Conservation (phyloP, 2,113 vertebrate genomes). For the Actinemys pallida region DNA sequence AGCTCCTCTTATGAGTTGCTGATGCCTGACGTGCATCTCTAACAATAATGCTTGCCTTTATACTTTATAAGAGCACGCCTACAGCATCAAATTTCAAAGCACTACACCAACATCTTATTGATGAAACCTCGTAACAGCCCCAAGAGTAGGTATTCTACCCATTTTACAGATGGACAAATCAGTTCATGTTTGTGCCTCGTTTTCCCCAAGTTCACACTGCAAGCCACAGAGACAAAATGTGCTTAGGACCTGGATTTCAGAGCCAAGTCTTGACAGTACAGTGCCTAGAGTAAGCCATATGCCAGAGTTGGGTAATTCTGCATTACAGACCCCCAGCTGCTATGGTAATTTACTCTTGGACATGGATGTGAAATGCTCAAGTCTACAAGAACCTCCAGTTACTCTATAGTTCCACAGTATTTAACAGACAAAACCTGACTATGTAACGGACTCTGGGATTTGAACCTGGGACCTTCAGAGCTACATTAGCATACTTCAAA, state of each 20-base stretch:
- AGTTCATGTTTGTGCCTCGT: neutral
- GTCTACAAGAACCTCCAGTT: neutral
- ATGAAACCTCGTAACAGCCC: neutral
- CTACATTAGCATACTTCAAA: neutral
- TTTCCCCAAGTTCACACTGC: fast-evolving
- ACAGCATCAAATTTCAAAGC: neutral
- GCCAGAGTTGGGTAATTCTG: fast-evolving
- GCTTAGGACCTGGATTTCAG: neutral
- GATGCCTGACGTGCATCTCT: neutral
- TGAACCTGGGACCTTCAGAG: neutral
- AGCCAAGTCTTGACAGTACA: neutral
- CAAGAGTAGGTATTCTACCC: neutral
- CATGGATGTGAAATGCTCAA: neutral
- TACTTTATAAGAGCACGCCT: fast-evolving
- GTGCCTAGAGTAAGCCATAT: neutral
- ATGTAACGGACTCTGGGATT: neutral
- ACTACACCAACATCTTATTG: neutral
- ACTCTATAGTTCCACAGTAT: neutral
- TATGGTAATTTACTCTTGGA: neutral
- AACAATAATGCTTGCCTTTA: neutral
- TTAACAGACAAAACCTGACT: neutral
- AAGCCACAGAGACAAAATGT: fast-evolving
- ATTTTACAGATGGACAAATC: neutral
- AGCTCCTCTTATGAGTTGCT: neutral
- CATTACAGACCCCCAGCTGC: neutral